phyloP scores from a whole-genome alignment of 2,113 vertebrate species.

The Anhinga anhinga region DNA sequence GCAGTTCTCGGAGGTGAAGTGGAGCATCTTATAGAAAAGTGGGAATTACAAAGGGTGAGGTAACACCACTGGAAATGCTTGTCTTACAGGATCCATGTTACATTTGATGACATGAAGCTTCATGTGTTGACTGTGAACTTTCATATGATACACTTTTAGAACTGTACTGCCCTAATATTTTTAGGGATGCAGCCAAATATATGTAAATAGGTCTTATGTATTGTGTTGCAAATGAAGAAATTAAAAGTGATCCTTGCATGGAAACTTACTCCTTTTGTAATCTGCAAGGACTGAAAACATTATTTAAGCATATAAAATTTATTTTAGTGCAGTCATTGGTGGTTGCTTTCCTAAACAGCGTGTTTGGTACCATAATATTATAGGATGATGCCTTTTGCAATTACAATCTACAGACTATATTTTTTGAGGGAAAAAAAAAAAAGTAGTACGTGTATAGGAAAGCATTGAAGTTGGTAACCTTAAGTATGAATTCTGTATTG shows the following conservation, averaged over 20 bases:
- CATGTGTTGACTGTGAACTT: not conserved
- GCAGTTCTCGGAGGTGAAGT: conserved; percentile 93
- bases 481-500: not conserved
- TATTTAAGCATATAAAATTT: not conserved
- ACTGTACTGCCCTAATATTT: not conserved
- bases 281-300: not conserved
- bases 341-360: not conserved
- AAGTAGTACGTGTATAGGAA: not conserved
- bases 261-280: not conserved
- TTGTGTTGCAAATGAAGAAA: not conserved
- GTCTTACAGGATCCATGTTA: not conserved
- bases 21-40: conserved; percentile 96
- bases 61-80: conserved; percentile 62
- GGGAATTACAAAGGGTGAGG: conserved; percentile 96
- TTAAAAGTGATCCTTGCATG: not conserved
- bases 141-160: not conserved
- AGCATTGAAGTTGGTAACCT: not conserved
- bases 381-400: not conserved
- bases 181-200: not conserved
- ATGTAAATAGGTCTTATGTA: not conserved
- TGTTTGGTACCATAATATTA: not conserved
- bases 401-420: not conserved
- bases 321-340: not conserved
- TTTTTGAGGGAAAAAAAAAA: not conserved
- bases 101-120: not conserved